Base-by-base conservation (phyloP, 1,140 invertebrate genomes). In the Melanaphis sacchari region DNA sequence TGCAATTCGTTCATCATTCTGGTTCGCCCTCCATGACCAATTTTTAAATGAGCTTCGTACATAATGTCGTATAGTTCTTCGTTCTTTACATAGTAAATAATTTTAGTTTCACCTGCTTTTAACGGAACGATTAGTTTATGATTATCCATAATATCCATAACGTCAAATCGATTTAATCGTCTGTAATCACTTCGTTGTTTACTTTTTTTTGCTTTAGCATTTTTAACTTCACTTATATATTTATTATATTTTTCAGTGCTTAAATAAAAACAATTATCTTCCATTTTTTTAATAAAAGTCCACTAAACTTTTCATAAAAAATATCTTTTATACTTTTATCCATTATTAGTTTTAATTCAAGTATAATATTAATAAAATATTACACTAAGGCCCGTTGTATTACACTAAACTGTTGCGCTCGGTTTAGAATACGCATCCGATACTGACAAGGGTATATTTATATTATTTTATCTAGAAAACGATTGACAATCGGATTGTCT, bases 221-320 rank as follows among this genome's bases (percentile, higher is more conserved):
- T 66, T 66, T n/a, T 9, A 66, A 66, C 59, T 66, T 66, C 59
- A 66, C 9, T n/a, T 66, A 66, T 76, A 76, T 76, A 76, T 76
- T 76, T 76, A 76, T 76, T 76, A n/a, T n/a, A 76, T 76, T n/a
- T n/a, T 54, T 54, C 52, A 54, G 52, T 54, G 52, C 1, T 54
- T 43, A 43, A 8, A 43, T 43, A 43, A 43, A 76, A 76, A 36
- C 66, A 76, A 36, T 76, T 76, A 36, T 76, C 66, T 76, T 76
- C 66, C 66, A 3, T 76, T 76, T 81, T 81, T 81, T 81, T 81
- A 81, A 81, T 81, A 81, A 81, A 81, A 38, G 76, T 81, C n/a
- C 76, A 81, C n/a, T 38, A 81, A 66, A 66, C 59, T 66, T 66
- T 66, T 66, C 59, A 66, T n/a, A 66, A 66, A 66, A 66, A 66